Evolutionary conservation across 2,888 invertebrate species (phyloP), one percentile per base, ranked within the genome.

Genomic region (Nemotelus nigrinus): DNA sequence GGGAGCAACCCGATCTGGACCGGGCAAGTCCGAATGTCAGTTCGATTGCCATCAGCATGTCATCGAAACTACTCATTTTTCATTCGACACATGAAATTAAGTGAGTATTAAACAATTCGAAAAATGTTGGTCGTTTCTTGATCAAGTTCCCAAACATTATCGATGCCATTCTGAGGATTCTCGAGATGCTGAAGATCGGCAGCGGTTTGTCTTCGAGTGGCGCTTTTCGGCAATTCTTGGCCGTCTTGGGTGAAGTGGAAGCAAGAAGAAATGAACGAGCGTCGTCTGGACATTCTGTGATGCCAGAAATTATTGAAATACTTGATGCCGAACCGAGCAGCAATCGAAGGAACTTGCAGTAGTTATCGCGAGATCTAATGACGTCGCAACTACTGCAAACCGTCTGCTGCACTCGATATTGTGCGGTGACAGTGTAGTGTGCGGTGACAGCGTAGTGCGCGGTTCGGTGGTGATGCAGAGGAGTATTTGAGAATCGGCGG

Each of bases 301-400:
- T 76, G 57, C 76, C 76, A 65, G 76, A 58, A 67, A 76, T 76
- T 65, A 57, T 57, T 60, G 76, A 44, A 76, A 76, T 76, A 65
- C 65, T 60, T 58, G 72, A 58, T 60, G 47, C 10, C 53, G 6
- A 60, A 47, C 44, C 57, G 44, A 44, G 44, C 72, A 3, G 58
- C 4, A 72, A 72, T 58, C 72, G 70, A 44, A 60, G 58, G 5
- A 2, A 4, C n/a, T 44, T 44, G n/a, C 45, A 47, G 60, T 45
- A 72, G 60, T 72, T 58, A 58, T 58, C 72, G 60, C 7, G 39
- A 60, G 47, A 58, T 72, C 58, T 60, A 60, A 60, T 72, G 72
- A 72, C 60, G 72, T 47, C 47, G 72, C 72, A 72, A 47, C 58
- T 72, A 71, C 71, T 71, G 48, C 50, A 41, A 10, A 43, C n/a